Evolutionary conservation across 2,113 vertebrate genomes (phyloP).

Genomic region (Regulus satrapa): DNA sequence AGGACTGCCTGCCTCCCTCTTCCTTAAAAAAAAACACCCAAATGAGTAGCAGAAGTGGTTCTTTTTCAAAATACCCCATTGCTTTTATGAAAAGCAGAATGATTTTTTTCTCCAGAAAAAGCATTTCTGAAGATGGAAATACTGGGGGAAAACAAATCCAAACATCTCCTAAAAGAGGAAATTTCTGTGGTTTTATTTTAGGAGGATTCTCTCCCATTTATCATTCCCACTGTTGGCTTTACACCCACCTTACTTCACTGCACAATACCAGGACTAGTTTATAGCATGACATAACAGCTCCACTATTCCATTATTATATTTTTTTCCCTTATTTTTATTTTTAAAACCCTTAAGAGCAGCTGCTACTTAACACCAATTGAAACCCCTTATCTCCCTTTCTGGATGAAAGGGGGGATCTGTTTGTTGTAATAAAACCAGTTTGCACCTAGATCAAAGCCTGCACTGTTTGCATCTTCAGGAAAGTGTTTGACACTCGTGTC

Average conservation of each 20-base stretch:
- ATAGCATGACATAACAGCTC: background rate
- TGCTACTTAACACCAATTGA: background rate
- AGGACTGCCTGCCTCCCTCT: background rate
- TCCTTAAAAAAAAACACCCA: background rate
- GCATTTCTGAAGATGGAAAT: background rate
- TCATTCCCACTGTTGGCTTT: background rate
- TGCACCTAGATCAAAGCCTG: constrained; percentile 50
- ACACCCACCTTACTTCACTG: background rate
- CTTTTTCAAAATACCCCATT: background rate
- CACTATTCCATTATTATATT: background rate
- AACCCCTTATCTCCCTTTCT: background rate
- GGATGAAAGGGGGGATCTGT: constrained; percentile 23
- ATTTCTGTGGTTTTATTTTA: background rate
- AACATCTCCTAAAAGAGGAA: background rate
- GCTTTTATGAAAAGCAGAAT: background rate
- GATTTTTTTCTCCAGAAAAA: background rate
- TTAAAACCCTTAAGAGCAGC: background rate
- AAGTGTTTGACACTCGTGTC: constrained; percentile 42
- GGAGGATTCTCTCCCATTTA: background rate
- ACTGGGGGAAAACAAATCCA: background rate
- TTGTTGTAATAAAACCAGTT: constrained; percentile 28
- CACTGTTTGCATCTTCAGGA: background rate
- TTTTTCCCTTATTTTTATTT: background rate
- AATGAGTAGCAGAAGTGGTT: background rate
- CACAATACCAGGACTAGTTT: background rate